Conservation (phyloP, 2,797 vertebrate genomes). For the Vireo griseus region DNA sequence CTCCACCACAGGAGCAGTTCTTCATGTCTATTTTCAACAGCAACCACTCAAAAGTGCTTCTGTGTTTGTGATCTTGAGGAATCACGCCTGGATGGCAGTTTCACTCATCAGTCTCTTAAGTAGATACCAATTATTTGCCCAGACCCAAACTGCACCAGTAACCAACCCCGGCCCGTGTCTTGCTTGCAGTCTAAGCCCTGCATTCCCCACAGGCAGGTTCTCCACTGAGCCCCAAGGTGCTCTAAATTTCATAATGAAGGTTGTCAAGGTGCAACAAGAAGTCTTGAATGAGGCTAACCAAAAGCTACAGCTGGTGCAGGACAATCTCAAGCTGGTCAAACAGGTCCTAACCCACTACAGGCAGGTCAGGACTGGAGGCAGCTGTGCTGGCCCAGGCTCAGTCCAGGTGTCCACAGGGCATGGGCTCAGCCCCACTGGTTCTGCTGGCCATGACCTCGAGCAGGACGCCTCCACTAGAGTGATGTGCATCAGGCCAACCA, state of each 20-base stretch:
- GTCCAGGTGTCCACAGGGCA: neutral
- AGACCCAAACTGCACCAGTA: neutral
- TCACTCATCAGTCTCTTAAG: neutral
- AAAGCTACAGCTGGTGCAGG: neutral
- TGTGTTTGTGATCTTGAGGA: neutral
- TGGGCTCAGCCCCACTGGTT: neutral
- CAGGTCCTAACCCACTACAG: accelerated
- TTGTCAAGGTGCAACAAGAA: neutral
- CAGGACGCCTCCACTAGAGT: neutral
- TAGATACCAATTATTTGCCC: neutral
- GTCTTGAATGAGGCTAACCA: neutral
- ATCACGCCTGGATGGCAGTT: neutral
- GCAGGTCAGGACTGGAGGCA: neutral
- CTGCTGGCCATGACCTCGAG: neutral
- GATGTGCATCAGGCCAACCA: neutral
- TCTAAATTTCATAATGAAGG: neutral
- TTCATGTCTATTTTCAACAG: neutral
- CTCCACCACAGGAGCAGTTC: neutral
- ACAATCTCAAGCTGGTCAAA: neutral
- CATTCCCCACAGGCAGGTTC: neutral
- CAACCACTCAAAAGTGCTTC: neutral
- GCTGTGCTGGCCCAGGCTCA: neutral
- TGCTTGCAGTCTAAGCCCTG: neutral
- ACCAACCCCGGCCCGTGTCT: neutral
- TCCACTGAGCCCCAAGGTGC: neutral